Evolutionary conservation across 37 sponge, comb jelly and placozoan genomes (phyloP), one percentile per base, ranked within the genome.

Genomic region (Spongilla lacustris): DNA sequence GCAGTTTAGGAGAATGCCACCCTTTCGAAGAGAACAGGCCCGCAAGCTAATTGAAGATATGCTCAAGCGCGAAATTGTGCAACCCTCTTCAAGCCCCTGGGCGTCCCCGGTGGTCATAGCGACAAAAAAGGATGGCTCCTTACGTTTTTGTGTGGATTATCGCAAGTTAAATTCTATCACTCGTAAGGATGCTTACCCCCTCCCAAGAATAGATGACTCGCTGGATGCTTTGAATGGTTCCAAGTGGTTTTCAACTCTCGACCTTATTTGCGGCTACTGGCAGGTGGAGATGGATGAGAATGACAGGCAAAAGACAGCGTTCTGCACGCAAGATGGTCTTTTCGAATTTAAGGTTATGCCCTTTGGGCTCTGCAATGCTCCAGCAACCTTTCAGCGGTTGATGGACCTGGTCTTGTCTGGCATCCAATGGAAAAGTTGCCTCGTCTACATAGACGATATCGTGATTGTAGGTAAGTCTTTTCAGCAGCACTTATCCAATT

Each of bases 81-180:
- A 66, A 32, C 79, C 79, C 67, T 79, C 79, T 26, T 66, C 33
- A 30, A 79, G 79, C 32, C 79, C 67, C 19, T 79, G 79, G 79
- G 79, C 67, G 17, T 79, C 79, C 25, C 79, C 79, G 19, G 33
- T 79, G 22, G 79, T 79, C 36, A 17, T 79, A 66, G 79, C 66
- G 1, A 79, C 13, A 31, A 79, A 79, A 14, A 79, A 79, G 79
- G 31, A 79, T 66, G 30, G 30, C 67, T 49, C 32, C 19, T 66
- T 66, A 27, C 50, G 79, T 33, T 79, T 79, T 34, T 49, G 79
- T 32, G 9, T 79, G 66, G 79, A 79, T 34, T 79, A 79, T 49
- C 79, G 2, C 32, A 79, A 79, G 31, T 49, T 79, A 25, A 79
- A 79, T 13, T 66, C 28, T 29, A 67, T 79, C 67, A 79, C 79